Evolutionary conservation across 2,888 invertebrate genomes (phyloP).

Genomic region (Lasioglossum oenotherae): DNA sequence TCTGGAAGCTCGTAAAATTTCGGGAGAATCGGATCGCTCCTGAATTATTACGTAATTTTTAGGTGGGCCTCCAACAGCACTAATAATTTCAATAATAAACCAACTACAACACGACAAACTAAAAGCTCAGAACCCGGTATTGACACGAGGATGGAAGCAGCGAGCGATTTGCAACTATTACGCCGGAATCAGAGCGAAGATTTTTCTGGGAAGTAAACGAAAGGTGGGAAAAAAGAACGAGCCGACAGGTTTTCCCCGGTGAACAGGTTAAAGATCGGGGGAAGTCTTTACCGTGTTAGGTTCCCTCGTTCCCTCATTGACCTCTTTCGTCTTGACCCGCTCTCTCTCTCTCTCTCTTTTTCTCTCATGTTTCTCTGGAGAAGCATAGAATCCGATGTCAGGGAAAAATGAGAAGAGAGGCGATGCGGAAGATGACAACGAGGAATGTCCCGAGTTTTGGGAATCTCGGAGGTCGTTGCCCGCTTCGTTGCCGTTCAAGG

Average conservation of each 20-base stretch:
- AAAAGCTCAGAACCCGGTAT: not conserved
- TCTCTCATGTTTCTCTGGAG: not conserved
- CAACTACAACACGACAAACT: too few relatives aligned
- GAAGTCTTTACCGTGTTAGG: constrained; percentile 1
- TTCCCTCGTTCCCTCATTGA: constrained; percentile 20
- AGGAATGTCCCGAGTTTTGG: constrained; percentile 62
- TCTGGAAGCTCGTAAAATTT: not conserved
- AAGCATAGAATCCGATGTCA: not conserved
- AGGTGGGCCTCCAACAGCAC: too few relatives aligned
- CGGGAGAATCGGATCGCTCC: not conserved
- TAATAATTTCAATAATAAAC: too few relatives aligned
- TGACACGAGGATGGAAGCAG: not conserved
- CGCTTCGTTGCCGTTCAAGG: constrained; percentile 36
- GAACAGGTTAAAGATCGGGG: constrained; percentile 12
- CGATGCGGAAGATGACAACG: constrained; percentile 36
- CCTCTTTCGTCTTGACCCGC: constrained; percentile 1
- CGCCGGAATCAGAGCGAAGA: not conserved
- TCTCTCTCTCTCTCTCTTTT: not conserved
- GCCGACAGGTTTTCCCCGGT: not conserved
- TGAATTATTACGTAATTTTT: too few relatives aligned
- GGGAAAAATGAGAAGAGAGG: constrained; percentile 1
- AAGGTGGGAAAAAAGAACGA: not conserved
- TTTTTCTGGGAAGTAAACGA: not conserved
- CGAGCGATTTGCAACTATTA: not conserved
- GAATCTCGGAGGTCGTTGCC: constrained; percentile 54